Conservation (phyloP, 2,888 invertebrate species). For the Oscheius sp. region DNA sequence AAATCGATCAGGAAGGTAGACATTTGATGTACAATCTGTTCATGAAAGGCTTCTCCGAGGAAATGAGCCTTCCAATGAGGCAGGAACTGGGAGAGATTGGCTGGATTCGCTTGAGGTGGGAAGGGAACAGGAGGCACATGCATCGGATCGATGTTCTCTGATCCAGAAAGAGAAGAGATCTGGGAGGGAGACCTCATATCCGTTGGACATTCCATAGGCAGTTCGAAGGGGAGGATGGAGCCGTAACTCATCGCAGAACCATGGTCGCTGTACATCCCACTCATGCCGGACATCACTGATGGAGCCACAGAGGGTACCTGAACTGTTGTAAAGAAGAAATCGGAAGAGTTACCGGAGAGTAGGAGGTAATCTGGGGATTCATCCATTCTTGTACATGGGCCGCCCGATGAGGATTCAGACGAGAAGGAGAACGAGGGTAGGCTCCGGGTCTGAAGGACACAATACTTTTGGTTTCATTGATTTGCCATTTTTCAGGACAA, state of each 20-base stretch:
- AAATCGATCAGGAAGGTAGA: not conserved
- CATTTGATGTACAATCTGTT: not conserved
- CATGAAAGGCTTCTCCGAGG: not conserved
- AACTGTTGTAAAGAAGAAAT: not conserved
- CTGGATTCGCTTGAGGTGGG: not conserved
- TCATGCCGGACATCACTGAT: conserved; percentile 18
- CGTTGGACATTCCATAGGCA: conserved; percentile 6
- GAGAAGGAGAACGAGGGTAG: conserved; percentile 22
- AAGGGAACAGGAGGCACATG: not conserved
- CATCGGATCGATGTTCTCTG: conserved; percentile 23
- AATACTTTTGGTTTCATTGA: too few relatives aligned
- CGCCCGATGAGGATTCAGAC: conserved; percentile 15
- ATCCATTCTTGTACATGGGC: conserved; percentile 23
- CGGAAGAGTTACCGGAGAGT: not conserved
- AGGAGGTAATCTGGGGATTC: conserved; percentile 13
- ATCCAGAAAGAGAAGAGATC: not conserved
- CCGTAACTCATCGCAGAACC: conserved; percentile 11
- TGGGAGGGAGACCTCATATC: conserved; percentile 11
- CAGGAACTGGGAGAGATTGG: not conserved
- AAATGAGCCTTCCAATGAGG: not conserved
- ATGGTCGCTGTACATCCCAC: not conserved
- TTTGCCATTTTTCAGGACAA: too few relatives aligned
- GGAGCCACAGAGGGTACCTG: conserved; percentile 20
- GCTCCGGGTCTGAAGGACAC: conserved; percentile 7
- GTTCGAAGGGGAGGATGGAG: not conserved